Evolutionary conservation across 2,113 vertebrate genomes (phyloP).

Genomic region (Aldabrachelys gigantea): DNA sequence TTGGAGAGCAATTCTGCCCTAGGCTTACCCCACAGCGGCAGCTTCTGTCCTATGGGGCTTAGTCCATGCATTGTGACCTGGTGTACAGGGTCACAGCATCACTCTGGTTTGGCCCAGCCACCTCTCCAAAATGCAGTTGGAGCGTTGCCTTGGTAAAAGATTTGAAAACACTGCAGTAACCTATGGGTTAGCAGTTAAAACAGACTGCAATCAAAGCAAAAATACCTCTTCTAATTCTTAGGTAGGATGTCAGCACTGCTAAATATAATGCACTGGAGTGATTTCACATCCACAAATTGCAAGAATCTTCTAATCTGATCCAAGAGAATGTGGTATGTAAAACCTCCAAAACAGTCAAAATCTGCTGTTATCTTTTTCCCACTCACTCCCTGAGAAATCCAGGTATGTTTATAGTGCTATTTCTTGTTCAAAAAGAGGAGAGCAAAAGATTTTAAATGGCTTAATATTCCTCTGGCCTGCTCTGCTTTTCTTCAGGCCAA

Average conservation of each 20-base stretch:
- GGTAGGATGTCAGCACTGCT: not conserved
- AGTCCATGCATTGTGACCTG: not conserved
- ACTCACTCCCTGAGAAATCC: not conserved
- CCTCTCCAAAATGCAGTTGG: not conserved
- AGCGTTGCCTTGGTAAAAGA: not conserved
- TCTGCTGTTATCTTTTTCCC: accelerated
- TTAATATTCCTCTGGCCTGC: not conserved
- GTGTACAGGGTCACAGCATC: not conserved
- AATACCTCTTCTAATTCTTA: not conserved
- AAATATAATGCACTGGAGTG: not conserved
- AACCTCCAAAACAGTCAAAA: conserved; percentile 5
- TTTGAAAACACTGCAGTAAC: not conserved
- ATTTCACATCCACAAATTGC: not conserved
- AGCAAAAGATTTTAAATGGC: conserved; percentile 28
- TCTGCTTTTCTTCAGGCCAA: not conserved
- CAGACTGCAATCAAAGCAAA: not conserved
- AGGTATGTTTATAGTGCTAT: conserved; percentile 34
- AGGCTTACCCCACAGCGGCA: not conserved
- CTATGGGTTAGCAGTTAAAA: not conserved
- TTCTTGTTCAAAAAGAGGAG: conserved; percentile 17
- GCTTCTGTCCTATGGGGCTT: not conserved
- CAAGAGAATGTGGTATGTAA: conserved; percentile 47
- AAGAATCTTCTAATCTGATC: not conserved
- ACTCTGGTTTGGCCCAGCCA: not conserved
- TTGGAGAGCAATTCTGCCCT: not conserved